Percentiles rank a stretch among this genome's conserved stretches.
phyloP scores from a whole-genome alignment of 2,797 vertebrate genomes.

The Cirrhinus molitorella region DNA sequence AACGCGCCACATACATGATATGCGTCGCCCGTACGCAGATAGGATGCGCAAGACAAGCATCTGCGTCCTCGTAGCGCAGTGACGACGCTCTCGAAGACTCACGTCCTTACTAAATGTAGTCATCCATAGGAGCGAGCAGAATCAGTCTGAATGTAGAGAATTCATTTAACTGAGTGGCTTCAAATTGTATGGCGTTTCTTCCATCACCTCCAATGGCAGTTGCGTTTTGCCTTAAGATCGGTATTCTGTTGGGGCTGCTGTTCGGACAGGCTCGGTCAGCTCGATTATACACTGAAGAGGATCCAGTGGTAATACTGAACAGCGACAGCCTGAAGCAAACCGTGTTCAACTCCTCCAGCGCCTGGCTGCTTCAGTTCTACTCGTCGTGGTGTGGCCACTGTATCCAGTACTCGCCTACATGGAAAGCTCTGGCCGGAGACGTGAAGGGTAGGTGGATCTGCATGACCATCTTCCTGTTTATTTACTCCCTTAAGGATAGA shows the following conservation, averaged over 20 bases:
- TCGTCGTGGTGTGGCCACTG: conserved; percentile 97
- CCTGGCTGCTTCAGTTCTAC: conserved; percentile 95
- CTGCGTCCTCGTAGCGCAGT: conserved; percentile 34
- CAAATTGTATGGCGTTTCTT: conserved; percentile 14
- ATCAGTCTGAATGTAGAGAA: conserved; percentile 43
- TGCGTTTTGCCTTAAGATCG: background rate
- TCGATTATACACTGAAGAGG: conserved; percentile 83
- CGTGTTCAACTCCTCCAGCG: conserved; percentile 84
- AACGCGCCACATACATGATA: background rate
- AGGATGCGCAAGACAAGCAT: background rate
- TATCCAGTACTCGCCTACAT: conserved; percentile 91
- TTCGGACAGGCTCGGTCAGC: conserved; percentile 39
- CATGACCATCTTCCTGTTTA: conserved; percentile 5
- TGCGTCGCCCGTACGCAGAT: conserved; percentile 35
- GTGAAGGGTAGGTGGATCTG: conserved; percentile 82
- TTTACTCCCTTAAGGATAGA: background rate
- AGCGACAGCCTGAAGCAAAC: conserved; percentile 76
- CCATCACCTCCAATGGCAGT: conserved; percentile 48
- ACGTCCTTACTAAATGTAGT: conserved; percentile 27
- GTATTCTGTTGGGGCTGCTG: conserved; percentile 35
- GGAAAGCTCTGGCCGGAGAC: conserved; percentile 88
- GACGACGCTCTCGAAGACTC: background rate
- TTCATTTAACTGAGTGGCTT: background rate
- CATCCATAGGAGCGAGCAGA: conserved; percentile 22
- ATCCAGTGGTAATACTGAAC: conserved; percentile 85